These are phyloP conservation scores for Folsomia manolachei DNA, from an alignment of 2,888 invertebrate genomes.

Conservation along the genomic window DNA sequence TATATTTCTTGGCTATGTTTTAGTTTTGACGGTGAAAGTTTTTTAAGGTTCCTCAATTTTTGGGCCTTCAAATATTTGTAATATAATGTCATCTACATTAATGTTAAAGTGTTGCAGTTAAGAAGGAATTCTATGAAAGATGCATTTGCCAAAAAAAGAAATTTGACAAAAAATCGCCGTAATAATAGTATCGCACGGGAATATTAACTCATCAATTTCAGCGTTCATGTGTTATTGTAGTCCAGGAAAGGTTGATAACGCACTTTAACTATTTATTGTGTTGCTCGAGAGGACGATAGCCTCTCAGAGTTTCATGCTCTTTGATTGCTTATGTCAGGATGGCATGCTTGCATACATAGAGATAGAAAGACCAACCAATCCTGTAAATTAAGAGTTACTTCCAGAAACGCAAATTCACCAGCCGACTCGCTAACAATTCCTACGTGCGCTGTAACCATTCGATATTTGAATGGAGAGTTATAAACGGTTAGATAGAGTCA, in stretches of 20 bases:
- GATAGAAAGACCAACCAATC: not conserved
- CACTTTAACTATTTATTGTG: not conserved
- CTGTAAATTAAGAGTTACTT: not conserved
- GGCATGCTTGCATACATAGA: not conserved
- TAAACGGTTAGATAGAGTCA: not conserved
- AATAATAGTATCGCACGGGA: no score
- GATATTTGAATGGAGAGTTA: constrained; percentile 13
- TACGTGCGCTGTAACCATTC: constrained; percentile 1
- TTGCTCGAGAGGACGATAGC: constrained; percentile 12
- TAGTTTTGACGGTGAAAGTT: constrained; percentile 11
- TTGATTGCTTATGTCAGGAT: not conserved
- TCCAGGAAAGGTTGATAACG: not conserved
- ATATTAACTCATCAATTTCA: no score
- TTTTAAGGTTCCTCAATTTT: no score
- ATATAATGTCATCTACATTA: no score
- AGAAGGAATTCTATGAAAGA: no score
- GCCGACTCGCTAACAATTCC: not conserved
- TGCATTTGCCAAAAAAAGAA: no score
- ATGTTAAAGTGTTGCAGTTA: no score
- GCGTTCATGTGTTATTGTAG: not conserved
- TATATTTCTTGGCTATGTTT: not conserved
- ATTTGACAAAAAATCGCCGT: no score
- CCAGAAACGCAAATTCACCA: constrained; percentile 6
- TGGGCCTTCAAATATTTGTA: no score
- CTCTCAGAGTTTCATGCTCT: constrained; percentile 2